Percentiles rank a stretch among this genome's conserved stretches.
Conservation (phyloP, 2,888 invertebrate genomes). For the Nasonovia ribisnigri region DNA sequence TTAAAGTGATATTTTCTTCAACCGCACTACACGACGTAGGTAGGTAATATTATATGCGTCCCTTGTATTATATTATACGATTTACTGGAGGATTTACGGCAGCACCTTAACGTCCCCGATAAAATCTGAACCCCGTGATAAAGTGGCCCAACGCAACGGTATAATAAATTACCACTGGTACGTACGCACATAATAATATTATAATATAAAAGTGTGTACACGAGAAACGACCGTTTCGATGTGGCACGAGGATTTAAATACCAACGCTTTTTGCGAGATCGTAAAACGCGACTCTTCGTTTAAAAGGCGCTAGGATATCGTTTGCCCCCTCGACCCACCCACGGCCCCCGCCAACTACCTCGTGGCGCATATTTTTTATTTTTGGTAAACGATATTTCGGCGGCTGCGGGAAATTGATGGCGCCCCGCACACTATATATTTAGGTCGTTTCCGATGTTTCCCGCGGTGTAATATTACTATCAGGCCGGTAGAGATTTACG, state of each 20-base stretch:
- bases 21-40: background rate
- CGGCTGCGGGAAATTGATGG: background rate
- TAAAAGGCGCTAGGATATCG: background rate
- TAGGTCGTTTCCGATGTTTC: background rate
- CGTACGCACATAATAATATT: too few species aligned
- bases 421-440: too few species aligned
- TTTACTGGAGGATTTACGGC: background rate
- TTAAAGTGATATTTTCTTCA: background rate
- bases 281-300: background rate
- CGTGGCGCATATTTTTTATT: background rate
- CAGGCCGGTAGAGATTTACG: background rate
- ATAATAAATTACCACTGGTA: background rate
- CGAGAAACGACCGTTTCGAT: background rate
- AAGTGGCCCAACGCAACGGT: background rate
- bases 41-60: background rate
- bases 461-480: background rate
- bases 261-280: background rate
- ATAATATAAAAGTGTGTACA: too few species aligned
- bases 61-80: background rate
- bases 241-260: background rate
- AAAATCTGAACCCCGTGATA: background rate
- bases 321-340: background rate
- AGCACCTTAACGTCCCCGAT: background rate
- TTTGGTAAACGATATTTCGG: constrained; percentile 2
- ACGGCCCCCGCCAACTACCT: background rate